These are phyloP conservation scores for Triplophysa dalaica DNA, from an alignment of 2,113 vertebrate species.

Conservation along the genomic window DNA sequence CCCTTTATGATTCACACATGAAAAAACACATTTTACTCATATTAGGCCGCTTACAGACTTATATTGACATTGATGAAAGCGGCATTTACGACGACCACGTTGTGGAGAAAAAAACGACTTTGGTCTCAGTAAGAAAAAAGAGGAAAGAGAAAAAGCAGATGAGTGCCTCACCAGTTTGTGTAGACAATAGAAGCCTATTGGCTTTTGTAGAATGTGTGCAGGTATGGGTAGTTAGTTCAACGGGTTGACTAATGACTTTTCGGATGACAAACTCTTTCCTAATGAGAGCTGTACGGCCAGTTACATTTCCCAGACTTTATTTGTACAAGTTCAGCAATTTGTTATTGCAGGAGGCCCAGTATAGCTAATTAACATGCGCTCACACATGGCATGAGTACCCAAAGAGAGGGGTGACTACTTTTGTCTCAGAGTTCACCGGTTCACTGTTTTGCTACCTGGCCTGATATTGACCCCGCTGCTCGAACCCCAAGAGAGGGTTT, in stretches of 20 bases:
- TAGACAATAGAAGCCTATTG: neutral
- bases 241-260: slow-evolving; percentile 60
- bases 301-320: slow-evolving; percentile 69
- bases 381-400: neutral
- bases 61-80: slow-evolving; percentile 72
- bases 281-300: slow-evolving; percentile 67
- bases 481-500: slow-evolving; percentile 13
- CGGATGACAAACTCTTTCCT: slow-evolving; percentile 55
- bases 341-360: slow-evolving; percentile 70
- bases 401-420: neutral
- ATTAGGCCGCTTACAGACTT: slow-evolving; percentile 64
- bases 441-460: slow-evolving; percentile 25
- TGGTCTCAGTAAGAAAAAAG: neutral
- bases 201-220: slow-evolving; percentile 43
- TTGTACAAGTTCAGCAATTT: slow-evolving; percentile 69
- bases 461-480: slow-evolving; percentile 29
- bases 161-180: neutral
- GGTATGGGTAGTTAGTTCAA: slow-evolving; percentile 40
- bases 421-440: slow-evolving; percentile 7
- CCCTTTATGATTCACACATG: slow-evolving; percentile 68
- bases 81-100: slow-evolving; percentile 64
- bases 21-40: slow-evolving; percentile 65
- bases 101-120: slow-evolving; percentile 18
- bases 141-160: neutral
- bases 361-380: slow-evolving; percentile 61